A percentile compares a stretch with the other conserved stretches of the same genome.
These are phyloP conservation scores for Ectemnius continuus DNA, from an alignment of 2,888 invertebrate genomes.

Conservation along the genomic window DNA sequence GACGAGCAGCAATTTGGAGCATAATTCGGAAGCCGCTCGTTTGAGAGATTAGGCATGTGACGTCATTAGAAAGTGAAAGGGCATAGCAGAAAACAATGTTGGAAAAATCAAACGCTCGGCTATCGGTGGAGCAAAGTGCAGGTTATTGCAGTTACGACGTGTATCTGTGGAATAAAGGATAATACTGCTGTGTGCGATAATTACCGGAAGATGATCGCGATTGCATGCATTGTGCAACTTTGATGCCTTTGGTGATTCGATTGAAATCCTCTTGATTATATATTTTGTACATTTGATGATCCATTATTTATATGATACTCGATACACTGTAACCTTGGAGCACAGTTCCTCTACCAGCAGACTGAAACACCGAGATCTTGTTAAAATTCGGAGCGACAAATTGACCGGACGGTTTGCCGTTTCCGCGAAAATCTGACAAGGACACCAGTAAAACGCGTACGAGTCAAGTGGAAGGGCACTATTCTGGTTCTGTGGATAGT, in stretches of 20 bases:
- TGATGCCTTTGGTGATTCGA: conserved; percentile 79
- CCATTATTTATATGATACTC: conserved; percentile 50
- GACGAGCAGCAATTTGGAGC: too few species aligned
- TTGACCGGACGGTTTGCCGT: neutral
- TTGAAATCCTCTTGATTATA: conserved; percentile 80
- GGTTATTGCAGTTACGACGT: too few species aligned
- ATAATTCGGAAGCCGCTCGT: too few species aligned
- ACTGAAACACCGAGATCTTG: neutral
- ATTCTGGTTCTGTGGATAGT: too few species aligned
- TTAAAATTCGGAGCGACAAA: too few species aligned
- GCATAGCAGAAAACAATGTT: too few species aligned
- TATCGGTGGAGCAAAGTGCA: too few species aligned
- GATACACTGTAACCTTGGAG: neutral
- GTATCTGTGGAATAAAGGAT: neutral
- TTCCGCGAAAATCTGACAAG: conserved; percentile 2
- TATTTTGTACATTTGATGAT: conserved; percentile 78
- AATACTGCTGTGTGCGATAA: conserved; percentile 45
- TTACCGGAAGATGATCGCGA: conserved; percentile 80
- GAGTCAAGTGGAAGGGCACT: too few species aligned
- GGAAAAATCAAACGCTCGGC: too few species aligned
- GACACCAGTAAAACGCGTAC: neutral
- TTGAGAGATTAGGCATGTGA: neutral
- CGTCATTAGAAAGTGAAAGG: too few species aligned
- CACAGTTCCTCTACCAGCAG: neutral
- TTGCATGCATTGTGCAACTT: conserved; percentile 82